These are phyloP conservation scores for Oscheius onirici DNA, from an alignment of 2,888 invertebrate genomes.

Conservation along the genomic window DNA sequence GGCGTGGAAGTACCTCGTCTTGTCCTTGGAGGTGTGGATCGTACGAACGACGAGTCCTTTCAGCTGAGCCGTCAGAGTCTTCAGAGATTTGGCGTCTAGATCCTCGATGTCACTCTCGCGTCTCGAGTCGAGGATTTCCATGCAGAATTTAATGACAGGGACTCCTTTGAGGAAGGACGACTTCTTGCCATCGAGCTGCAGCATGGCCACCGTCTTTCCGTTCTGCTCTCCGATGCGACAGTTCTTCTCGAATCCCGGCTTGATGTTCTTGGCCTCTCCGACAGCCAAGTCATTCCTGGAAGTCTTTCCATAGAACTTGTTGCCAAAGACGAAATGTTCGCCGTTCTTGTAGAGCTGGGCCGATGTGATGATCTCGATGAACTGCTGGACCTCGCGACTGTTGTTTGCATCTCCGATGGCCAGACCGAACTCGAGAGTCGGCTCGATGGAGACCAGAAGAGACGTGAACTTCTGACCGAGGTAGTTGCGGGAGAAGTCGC, in stretches of 20 bases:
- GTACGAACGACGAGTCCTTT: background rate
- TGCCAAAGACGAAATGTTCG: constrained; percentile 21
- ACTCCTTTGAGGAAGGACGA: background rate
- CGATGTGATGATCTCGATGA: constrained; percentile 26
- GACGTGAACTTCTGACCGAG: constrained; percentile 8
- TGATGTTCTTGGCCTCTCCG: too few relatives aligned
- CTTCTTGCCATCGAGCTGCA: background rate
- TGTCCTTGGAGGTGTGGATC: background rate
- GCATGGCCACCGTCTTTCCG: background rate
- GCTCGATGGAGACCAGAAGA: background rate
- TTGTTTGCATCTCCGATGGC: background rate
- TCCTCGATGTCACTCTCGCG: background rate
- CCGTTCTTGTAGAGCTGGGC: constrained; percentile 12
- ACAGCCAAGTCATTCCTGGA: constrained; percentile 16
- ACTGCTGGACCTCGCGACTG: constrained; percentile 23
- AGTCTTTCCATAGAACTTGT: constrained; percentile 24
- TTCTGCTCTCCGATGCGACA: background rate
- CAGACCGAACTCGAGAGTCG: background rate
- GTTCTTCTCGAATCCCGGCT: background rate
- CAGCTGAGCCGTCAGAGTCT: background rate
- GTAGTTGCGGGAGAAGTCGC: background rate
- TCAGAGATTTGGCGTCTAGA: background rate
- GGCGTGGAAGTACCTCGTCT: background rate
- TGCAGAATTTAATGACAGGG: background rate
- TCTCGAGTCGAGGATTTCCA: background rate